Percentiles rank a stretch among this genome's conserved stretches.
Conservation (phyloP, 2,888 invertebrate genomes). For the Andrena fulva region DNA sequence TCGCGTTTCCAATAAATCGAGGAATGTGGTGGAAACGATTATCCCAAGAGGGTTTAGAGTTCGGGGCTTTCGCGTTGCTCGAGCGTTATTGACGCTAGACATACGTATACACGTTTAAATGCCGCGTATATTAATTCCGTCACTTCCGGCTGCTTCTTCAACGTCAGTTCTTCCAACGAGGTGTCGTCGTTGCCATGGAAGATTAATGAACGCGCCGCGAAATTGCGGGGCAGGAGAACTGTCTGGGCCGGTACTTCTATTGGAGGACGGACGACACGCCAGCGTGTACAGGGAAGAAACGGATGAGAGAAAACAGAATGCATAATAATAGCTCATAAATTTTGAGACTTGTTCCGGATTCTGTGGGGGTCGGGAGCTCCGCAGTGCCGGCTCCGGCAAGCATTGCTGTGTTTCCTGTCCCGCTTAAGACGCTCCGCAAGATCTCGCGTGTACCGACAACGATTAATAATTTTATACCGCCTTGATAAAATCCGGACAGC, state of each 20-base stretch:
- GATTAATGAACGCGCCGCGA: slow-evolving; percentile 69
- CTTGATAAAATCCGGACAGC: not conserved
- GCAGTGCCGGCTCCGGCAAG: not conserved
- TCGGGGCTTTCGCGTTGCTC: too few relatives aligned
- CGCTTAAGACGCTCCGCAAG: not conserved
- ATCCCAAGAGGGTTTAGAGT: too few relatives aligned
- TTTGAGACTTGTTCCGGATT: slow-evolving; percentile 70
- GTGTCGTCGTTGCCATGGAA: slow-evolving; percentile 22
- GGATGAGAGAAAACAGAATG: slow-evolving; percentile 73
- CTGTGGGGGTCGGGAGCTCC: slow-evolving; percentile 54
- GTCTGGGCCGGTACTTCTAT: slow-evolving; percentile 3
- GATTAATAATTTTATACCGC: slow-evolving; percentile 7
- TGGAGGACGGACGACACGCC: not conserved
- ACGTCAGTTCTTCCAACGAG: not conserved
- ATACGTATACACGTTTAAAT: not conserved
- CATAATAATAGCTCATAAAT: slow-evolving; percentile 80
- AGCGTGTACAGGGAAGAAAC: slow-evolving; percentile 30
- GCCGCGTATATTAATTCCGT: slow-evolving; percentile 1
- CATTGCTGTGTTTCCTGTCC: not conserved
- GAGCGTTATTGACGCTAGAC: too few relatives aligned
- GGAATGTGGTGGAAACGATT: not conserved
- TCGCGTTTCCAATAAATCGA: not conserved
- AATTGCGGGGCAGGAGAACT: slow-evolving; percentile 51
- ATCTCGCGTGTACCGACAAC: not conserved
- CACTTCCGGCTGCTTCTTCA: not conserved